Evolutionary conservation across 2,113 vertebrate genomes (phyloP).

Genomic region (Coryphaenoides rupestris): DNA sequence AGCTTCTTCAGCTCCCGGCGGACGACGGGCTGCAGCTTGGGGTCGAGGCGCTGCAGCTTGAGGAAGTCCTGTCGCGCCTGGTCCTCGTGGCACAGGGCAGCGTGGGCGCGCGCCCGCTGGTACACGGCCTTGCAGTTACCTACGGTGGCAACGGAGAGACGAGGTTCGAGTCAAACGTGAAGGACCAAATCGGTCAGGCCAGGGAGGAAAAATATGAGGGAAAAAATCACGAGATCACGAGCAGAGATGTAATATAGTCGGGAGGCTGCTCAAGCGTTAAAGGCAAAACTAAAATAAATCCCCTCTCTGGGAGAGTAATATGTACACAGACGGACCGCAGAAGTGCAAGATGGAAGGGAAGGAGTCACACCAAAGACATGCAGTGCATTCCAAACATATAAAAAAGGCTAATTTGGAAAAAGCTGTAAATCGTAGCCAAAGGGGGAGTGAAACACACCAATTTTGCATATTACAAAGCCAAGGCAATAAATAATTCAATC

Average conservation of each 20-base stretch:
- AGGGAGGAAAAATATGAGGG: no score
- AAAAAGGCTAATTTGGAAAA: constrained; percentile 4
- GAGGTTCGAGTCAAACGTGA: not conserved
- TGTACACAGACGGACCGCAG: constrained; percentile 5
- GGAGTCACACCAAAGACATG: not conserved
- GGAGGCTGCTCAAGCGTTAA: not conserved
- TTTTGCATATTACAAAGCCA: constrained; percentile 35
- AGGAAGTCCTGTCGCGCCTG: constrained; percentile 70
- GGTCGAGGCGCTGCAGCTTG: constrained; percentile 69
- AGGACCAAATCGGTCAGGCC: not conserved
- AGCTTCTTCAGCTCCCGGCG: constrained; percentile 75
- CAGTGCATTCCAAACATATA: not conserved
- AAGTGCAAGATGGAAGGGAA: not conserved
- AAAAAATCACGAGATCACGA: not conserved
- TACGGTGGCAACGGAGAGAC: constrained; percentile 29
- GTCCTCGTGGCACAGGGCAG: constrained; percentile 72
- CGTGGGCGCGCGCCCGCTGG: constrained; percentile 76
- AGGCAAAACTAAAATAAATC: not conserved
- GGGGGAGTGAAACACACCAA: constrained; percentile 30
- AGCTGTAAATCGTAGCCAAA: constrained; percentile 33
- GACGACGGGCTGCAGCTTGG: constrained; percentile 64
- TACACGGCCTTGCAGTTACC: constrained; percentile 81
- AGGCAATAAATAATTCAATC: constrained; percentile 62
- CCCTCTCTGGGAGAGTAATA: not conserved
- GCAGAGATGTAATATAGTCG: constrained; percentile 3